Evolutionary conservation across 2,797 vertebrate genomes (phyloP).

Genomic region (Netta rufina): DNA sequence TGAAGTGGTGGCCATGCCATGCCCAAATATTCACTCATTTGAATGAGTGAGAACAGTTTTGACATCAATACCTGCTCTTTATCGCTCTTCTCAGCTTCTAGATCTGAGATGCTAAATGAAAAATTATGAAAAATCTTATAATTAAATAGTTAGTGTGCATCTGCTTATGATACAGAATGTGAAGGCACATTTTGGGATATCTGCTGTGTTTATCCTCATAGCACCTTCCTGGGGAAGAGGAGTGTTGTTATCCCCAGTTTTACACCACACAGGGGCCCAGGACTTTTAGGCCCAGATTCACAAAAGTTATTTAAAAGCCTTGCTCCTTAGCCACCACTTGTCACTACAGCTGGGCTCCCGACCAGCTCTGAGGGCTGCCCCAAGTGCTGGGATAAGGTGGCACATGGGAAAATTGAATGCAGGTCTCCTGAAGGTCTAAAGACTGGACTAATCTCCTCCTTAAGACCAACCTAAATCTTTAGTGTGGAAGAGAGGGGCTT

Average conservation of each 20-base stretch:
- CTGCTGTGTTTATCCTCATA: not conserved
- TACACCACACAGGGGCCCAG: not conserved
- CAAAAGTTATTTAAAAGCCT: not conserved
- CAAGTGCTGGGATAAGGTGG: not conserved
- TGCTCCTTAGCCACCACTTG: not conserved
- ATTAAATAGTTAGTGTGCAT: not conserved
- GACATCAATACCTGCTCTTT: not conserved
- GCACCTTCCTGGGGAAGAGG: not conserved
- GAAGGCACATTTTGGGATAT: not conserved
- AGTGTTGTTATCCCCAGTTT: not conserved
- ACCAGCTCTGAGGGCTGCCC: not conserved
- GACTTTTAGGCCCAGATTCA: not conserved
- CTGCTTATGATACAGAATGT: not conserved
- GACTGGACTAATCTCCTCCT: not conserved
- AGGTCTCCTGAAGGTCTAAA: not conserved
- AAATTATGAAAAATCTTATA: not conserved
- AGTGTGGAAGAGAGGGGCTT: not conserved
- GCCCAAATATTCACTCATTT: not conserved
- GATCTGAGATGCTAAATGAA: not conserved
- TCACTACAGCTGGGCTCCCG: not conserved
- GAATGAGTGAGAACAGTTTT: not conserved
- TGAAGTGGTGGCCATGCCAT: not conserved
- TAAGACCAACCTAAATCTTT: not conserved
- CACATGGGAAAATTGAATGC: not conserved
- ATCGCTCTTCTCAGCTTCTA: not conserved